Conservation (phyloP, 2,113 vertebrate genomes). For the Mola mola region DNA sequence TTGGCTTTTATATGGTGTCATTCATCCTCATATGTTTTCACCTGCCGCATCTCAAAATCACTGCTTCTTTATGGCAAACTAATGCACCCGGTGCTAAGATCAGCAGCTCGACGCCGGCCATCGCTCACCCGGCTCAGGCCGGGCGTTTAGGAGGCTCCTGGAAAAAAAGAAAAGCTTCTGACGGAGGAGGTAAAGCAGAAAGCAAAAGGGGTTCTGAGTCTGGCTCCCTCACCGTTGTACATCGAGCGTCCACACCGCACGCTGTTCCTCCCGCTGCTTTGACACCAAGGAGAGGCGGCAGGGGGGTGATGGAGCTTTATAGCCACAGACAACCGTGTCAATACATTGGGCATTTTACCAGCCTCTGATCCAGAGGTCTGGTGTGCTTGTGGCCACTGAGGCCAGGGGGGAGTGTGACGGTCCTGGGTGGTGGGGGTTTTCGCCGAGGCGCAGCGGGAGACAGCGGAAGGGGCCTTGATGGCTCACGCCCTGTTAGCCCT, state of each 20-base stretch:
- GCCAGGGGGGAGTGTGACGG: conserved; percentile 15
- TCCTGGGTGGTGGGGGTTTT: conserved; percentile 40
- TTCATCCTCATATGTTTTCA: conserved; percentile 79
- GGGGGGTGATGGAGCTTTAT: conserved; percentile 58
- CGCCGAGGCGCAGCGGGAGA: conserved; percentile 32
- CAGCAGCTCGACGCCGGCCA: conserved; percentile 70
- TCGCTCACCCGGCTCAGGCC: conserved; percentile 55
- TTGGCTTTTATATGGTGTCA: conserved; percentile 72
- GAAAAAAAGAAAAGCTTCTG: conserved; percentile 54
- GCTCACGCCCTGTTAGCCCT: conserved; percentile 56
- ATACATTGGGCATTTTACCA: conserved; percentile 61
- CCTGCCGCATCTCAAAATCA: conserved; percentile 69
- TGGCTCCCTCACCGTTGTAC: conserved; percentile 59
- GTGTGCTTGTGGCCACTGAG: conserved; percentile 11
- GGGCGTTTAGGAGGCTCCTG: conserved; percentile 44
- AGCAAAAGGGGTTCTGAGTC: conserved; percentile 40
- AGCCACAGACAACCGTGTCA: conserved; percentile 54
- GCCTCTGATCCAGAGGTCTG: conserved; percentile 56
- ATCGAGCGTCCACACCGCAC: conserved; percentile 37
- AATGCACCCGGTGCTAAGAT: conserved; percentile 74
- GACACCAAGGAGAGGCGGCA: conserved; percentile 35
- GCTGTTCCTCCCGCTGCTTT: conserved; percentile 28
- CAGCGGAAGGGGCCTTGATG: conserved; percentile 33
- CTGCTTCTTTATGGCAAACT: conserved; percentile 76
- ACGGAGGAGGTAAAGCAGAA: conserved; percentile 33